These are phyloP conservation scores for Dioctria linearis DNA, from an alignment of 2,888 invertebrate genomes.

Conservation along the genomic window DNA sequence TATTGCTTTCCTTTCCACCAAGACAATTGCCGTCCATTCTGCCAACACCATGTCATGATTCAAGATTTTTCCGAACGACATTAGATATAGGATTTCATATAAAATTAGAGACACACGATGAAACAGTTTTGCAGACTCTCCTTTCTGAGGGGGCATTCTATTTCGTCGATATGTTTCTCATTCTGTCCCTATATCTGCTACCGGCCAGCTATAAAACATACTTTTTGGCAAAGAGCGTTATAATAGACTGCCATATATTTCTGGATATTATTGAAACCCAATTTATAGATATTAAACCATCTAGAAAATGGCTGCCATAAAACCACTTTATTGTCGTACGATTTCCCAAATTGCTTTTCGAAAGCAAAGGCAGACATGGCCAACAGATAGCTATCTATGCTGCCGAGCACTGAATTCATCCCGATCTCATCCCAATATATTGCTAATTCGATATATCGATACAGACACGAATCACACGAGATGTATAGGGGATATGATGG, in stretches of 20 bases:
- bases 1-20: no score
- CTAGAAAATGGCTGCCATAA: constrained; percentile 59
- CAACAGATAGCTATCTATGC: constrained; percentile 35
- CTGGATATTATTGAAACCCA: constrained; percentile 59
- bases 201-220: constrained; percentile 42
- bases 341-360: constrained; percentile 55
- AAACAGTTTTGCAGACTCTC: neutral
- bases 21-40: no score
- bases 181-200: neutral
- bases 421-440: no score
- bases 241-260: constrained; percentile 58
- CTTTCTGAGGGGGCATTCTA: neutral
- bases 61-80: neutral
- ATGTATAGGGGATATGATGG: constrained; percentile 50
- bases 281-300: constrained; percentile 60
- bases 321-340: constrained; percentile 58
- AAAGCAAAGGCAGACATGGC: constrained; percentile 31
- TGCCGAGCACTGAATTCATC: neutral
- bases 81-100: neutral
- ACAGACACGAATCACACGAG: constrained; percentile 32
- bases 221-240: constrained; percentile 54
- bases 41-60: neutral
- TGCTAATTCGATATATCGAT: constrained; percentile 1
- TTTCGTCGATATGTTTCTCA: neutral
- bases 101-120: neutral